Base-by-base conservation (phyloP, 2,113 vertebrate genomes). In the Heterocephalus glaber region DNA sequence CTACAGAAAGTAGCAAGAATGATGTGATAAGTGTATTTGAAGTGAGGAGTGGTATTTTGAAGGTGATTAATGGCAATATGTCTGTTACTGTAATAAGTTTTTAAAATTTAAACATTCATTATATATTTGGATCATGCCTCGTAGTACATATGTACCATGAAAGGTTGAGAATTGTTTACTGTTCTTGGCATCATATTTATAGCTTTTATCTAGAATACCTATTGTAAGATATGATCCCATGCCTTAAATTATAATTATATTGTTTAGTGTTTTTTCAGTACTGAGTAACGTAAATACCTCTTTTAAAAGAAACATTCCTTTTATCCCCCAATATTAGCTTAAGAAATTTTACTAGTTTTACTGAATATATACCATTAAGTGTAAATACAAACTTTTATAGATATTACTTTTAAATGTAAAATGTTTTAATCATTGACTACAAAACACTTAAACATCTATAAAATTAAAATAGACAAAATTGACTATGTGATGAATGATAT, bases 281-380 rank as follows among this genome's bases (percentile, higher is more conserved):
- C 33, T 72, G 49, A 95, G 6, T 54, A 83, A 72, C 60, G 13
- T 82, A 82, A 44, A 61, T 83, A 68, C 24, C 28, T 14, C 0
- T 95, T 95, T 72, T 74, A 44, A 56, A 94, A n/a, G 41, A 93
- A 82, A 24, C 20, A 56, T 77, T 79, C 11, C 66, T 95, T 95
- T 83, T 84, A 68, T 65, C 12, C 38, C 30, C n/a, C 33, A 72
- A 44, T 83, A 86, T 22, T 86, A 81, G 81, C 56, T 84, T 90
- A 92, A 88, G 33, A 94, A 85, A 65, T 93, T 77, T 95, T 82
- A 60, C 20, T 84, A 54, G 89, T 94, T 90, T 94, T 61, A 82
- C 77, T 89, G 61, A 68, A 66, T 89, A 89, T 82, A 47, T 47
- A 65, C 24, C 19, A 90, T 74, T 81, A 76, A 49, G 10, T 54